Evolutionary conservation across 2,888 invertebrate genomes (phyloP), one percentile per base, ranked within the genome.

Genomic region (Drosophila demipolita): DNA sequence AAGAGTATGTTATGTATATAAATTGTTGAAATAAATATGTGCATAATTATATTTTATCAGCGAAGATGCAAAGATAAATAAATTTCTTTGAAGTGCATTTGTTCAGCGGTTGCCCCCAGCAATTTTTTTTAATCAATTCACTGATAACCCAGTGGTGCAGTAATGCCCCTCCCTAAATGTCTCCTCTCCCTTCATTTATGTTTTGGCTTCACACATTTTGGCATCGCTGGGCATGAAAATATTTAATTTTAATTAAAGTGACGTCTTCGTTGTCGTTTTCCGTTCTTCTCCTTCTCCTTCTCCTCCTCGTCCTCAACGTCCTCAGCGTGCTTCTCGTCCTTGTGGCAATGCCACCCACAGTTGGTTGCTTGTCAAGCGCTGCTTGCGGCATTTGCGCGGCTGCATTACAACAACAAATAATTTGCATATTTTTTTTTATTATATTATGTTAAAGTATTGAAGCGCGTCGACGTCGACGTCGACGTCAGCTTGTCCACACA

Each of bases 191-290:
- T 38, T 23, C 36, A 15, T 53, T 35, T 23, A 5, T 45, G 12
- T 26, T 49, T 63, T 40, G 40, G 53, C 49, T 48, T 72, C 49
- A 59, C 69, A 73, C 57, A 73, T 69, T 69, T 68, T 53, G 66
- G 48, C 57, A 38, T 50, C 32, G 66, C 35, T 50, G 75, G 54
- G 71, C 73, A 65, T 57, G 59, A 80, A 80, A 78, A 83, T 82
- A 86, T 86, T 86, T 86, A 80, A 85, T 82, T 82, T 87, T 86
- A 80, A 87, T 83, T 85, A 84, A 87, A 77, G 80, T 65, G 74
- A 66, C 63, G 53, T 72, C 69, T 54, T 40, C 72, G 66, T 62
- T 61, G 36, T 17, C 64, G 45, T 32, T 40, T 8, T 15, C 23
- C 36, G 23, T 20, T 20, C 55, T 38, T 40, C 26, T 49, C 55